phyloP scores from a whole-genome alignment of 2,888 invertebrate genomes.

The Eulithis prunata region DNA sequence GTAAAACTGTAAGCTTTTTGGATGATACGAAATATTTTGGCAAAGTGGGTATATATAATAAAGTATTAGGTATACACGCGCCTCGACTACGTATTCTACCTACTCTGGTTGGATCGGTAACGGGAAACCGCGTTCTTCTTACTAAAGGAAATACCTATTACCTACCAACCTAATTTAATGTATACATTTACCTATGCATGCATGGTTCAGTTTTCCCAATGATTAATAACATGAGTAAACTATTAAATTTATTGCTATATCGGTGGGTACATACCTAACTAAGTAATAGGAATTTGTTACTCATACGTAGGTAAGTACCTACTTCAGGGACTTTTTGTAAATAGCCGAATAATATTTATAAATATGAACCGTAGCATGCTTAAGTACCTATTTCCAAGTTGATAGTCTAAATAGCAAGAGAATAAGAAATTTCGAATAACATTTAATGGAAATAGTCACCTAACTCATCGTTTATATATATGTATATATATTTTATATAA shows the following conservation, averaged over 20 bases:
- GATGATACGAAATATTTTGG: neutral
- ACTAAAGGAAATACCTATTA: neutral
- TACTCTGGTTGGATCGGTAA: neutral
- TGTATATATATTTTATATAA: too few relatives aligned
- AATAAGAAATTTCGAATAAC: too few relatives aligned
- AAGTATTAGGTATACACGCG: conserved; percentile 1
- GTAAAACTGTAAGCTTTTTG: conserved; percentile 25
- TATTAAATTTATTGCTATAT: neutral
- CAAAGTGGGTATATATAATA: neutral
- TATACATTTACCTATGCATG: neutral
- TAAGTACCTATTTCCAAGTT: too few relatives aligned
- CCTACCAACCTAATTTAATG: neutral
- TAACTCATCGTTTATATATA: too few relatives aligned
- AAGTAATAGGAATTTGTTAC: neutral
- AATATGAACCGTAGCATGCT: too few relatives aligned
- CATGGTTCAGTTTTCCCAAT: conserved; percentile 1
- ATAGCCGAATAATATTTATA: too few relatives aligned
- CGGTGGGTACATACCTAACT: too few relatives aligned
- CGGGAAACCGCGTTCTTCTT: neutral
- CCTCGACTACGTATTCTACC: neutral
- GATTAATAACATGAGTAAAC: neutral
- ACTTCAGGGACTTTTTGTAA: too few relatives aligned
- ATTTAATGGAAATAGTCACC: too few relatives aligned
- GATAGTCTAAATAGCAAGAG: too few relatives aligned
- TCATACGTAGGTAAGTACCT: too few relatives aligned